Conservation (phyloP, 2,888 invertebrate genomes). For the Eristalis intricaria region DNA sequence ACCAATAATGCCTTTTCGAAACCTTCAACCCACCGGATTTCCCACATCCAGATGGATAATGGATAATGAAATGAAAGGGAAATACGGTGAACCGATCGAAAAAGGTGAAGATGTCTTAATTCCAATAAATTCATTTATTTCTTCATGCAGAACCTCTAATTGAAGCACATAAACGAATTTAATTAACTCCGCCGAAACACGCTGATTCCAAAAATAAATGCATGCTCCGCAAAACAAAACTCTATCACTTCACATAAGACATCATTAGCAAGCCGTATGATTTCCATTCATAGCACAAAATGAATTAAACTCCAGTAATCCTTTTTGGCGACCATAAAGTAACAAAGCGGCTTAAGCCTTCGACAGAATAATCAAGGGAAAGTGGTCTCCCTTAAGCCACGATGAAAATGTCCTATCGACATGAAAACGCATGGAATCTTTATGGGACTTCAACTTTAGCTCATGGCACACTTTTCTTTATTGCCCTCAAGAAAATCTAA, state of each 20-base stretch:
- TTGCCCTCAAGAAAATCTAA: constrained; percentile 48
- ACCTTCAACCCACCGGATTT: too few species aligned
- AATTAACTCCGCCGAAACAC: not conserved
- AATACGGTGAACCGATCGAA: too few species aligned
- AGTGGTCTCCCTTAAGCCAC: constrained; percentile 26
- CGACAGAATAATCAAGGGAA: constrained; percentile 55
- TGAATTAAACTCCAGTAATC: constrained; percentile 65
- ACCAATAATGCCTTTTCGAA: too few species aligned
- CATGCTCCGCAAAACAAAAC: not conserved
- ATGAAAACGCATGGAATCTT: constrained; percentile 63
- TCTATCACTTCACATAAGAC: not conserved
- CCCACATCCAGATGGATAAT: too few species aligned
- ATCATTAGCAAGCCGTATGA: constrained; percentile 19
- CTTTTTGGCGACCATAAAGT: constrained; percentile 62
- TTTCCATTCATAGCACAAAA: constrained; percentile 53
- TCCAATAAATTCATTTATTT: too few species aligned
- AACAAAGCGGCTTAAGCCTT: constrained; percentile 55
- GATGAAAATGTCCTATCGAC: constrained; percentile 63
- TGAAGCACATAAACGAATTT: too few species aligned
- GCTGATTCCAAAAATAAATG: not conserved
- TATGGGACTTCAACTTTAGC: constrained; percentile 42
- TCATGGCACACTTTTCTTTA: constrained; percentile 45
- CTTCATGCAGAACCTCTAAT: too few species aligned
- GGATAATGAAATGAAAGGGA: too few species aligned
- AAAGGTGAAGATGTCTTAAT: too few species aligned